phyloP scores from a whole-genome alignment of 2,797 vertebrate genomes.

The Acridotheres tristis region DNA sequence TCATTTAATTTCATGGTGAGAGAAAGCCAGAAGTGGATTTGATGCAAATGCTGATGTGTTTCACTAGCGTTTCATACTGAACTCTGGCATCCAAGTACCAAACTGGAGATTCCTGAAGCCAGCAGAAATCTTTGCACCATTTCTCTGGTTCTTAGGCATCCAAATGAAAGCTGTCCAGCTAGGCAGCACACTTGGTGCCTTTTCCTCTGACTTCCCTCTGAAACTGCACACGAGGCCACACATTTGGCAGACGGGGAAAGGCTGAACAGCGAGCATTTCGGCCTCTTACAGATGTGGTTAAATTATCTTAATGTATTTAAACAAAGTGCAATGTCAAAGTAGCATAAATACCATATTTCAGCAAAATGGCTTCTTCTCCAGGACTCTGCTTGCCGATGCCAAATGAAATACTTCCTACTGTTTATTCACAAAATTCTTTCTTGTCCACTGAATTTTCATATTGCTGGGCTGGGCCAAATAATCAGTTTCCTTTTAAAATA shows the following conservation, averaged over 20 bases:
- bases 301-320: conserved; percentile 59
- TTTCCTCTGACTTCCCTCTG: conserved; percentile 9
- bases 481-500: conserved; percentile 42
- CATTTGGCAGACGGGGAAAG: background rate
- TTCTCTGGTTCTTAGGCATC: background rate
- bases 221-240: background rate
- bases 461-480: conserved; percentile 15
- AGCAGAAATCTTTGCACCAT: background rate
- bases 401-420: conserved; percentile 56
- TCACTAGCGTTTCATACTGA: background rate
- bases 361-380: conserved; percentile 33
- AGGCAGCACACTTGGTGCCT: background rate
- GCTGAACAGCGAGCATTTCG: background rate
- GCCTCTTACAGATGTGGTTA: conserved; percentile 36
- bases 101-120: background rate
- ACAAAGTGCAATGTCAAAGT: conserved; percentile 44
- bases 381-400: background rate
- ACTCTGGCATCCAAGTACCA: background rate
- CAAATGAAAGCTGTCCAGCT: background rate
- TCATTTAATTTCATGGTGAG: background rate
- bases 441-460: conserved; percentile 51
- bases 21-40: background rate
- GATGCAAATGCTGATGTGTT: background rate
- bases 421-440: conserved; percentile 63
- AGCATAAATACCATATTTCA: conserved; percentile 63